Evolutionary conservation across 2,888 invertebrate genomes (phyloP).

Genomic region (Agonopterix arenella): DNA sequence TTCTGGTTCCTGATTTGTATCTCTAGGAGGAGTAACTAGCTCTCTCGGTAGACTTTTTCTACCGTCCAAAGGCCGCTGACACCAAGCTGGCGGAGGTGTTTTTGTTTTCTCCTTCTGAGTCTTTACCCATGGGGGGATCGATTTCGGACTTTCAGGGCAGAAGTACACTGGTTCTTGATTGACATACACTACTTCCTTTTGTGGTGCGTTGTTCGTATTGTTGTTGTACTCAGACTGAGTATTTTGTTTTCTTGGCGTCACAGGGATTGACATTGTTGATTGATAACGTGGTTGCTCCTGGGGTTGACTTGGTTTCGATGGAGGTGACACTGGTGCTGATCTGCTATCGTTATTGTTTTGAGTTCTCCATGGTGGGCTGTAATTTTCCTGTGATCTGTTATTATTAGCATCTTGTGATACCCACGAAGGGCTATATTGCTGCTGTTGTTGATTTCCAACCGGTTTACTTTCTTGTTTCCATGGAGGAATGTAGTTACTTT

Average conservation of each 20-base stretch:
- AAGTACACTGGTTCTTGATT: slow-evolving; percentile 65
- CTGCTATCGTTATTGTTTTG: slow-evolving; percentile 33
- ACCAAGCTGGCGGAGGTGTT: slow-evolving; percentile 68
- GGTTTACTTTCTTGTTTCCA: slow-evolving; percentile 52
- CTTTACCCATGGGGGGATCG: slow-evolving; percentile 66
- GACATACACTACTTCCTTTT: slow-evolving; percentile 63
- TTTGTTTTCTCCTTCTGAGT: slow-evolving; percentile 69
- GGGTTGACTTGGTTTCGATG: slow-evolving; percentile 27
- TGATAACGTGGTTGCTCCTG: slow-evolving; percentile 59
- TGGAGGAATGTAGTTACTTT: slow-evolving; percentile 39
- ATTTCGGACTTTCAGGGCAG: slow-evolving; percentile 65
- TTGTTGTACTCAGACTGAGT: slow-evolving; percentile 48
- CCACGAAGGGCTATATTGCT: slow-evolving; percentile 50
- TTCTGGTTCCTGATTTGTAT: slow-evolving; percentile 57
- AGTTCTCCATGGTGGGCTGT: slow-evolving; percentile 39
- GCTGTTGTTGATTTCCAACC: slow-evolving; percentile 29
- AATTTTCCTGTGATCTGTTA: slow-evolving; percentile 43
- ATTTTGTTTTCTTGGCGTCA: slow-evolving; percentile 53
- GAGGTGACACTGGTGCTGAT: slow-evolving; percentile 29
- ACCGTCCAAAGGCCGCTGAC: slow-evolving; percentile 56
- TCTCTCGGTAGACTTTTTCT: slow-evolving; percentile 57
- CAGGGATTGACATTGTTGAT: slow-evolving; percentile 68
- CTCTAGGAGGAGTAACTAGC: slow-evolving; percentile 57
- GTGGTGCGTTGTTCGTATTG: slow-evolving; percentile 29
- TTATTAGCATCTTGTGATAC: slow-evolving; percentile 44